A percentile compares a stretch with the other conserved stretches of the same genome.
Evolutionary conservation across 2,888 invertebrate genomes (phyloP).

Genomic region (Monochamus alternatus): DNA sequence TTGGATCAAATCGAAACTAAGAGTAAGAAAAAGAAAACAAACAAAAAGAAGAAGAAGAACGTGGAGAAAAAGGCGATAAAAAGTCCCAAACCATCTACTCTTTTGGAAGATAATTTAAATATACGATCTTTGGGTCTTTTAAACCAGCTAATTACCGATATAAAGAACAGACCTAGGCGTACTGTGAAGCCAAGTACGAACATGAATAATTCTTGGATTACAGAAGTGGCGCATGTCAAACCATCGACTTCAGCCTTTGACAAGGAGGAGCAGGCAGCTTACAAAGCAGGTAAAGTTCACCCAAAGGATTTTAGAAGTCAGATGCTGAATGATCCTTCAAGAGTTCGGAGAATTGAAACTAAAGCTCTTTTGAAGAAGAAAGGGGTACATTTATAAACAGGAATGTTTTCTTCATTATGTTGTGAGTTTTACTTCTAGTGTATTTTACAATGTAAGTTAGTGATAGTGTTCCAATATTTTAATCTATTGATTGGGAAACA

Average conservation of each 20-base stretch:
- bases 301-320: conserved; percentile 66
- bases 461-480: too few relatives aligned
- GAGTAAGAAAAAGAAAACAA: conserved; percentile 32
- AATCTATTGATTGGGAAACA: too few relatives aligned
- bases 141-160: conserved; percentile 54
- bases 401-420: too few relatives aligned
- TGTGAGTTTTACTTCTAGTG: too few relatives aligned
- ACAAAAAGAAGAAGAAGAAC: neutral
- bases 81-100: neutral
- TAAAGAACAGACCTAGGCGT: conserved; percentile 55
- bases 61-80: conserved; percentile 20
- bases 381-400: conserved; percentile 39
- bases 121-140: conserved; percentile 49
- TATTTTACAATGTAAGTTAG: too few relatives aligned
- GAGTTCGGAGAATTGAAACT: conserved; percentile 60
- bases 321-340: conserved; percentile 60
- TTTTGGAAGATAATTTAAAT: conserved; percentile 34
- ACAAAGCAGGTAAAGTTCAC: conserved; percentile 50
- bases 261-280: conserved; percentile 45
- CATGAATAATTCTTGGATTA: conserved; percentile 45
- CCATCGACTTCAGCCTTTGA: conserved; percentile 54
- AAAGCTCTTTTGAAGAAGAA: conserved; percentile 59
- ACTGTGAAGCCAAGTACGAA: conserved; percentile 47
- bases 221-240: conserved; percentile 44
- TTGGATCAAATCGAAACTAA: conserved; percentile 19